Percentiles rank a stretch among this genome's conserved stretches.
phyloP scores from a whole-genome alignment of 2,113 vertebrate species.

The Embiotoca jacksoni region DNA sequence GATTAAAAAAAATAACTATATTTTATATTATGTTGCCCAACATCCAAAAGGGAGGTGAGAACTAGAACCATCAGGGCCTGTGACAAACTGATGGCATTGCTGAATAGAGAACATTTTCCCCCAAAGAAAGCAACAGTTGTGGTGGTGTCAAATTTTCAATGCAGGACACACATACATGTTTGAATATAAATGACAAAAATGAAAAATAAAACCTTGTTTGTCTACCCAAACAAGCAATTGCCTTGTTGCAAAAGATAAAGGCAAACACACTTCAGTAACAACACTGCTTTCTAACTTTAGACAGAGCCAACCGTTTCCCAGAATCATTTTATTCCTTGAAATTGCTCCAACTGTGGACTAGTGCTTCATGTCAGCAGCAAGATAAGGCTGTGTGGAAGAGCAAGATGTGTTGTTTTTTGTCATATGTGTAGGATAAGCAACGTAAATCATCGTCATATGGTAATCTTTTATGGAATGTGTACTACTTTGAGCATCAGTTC shows the following conservation, averaged over 20 bases:
- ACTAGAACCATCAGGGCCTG: not conserved
- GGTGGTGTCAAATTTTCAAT: too few species aligned
- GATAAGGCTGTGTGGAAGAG: not conserved
- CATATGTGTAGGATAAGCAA: constrained; percentile 7
- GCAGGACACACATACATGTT: not conserved
- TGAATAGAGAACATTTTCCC: not conserved
- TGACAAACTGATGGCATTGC: not conserved
- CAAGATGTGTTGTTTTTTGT: not conserved
- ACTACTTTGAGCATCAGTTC: constrained; percentile 42
- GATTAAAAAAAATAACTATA: too few species aligned
- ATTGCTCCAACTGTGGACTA: constrained; percentile 11
- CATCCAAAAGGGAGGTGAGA: not conserved
- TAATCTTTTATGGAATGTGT: constrained; percentile 35
- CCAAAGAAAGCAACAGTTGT: not conserved
- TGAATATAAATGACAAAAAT: constrained; percentile 1
- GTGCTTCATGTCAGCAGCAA: constrained; percentile 4
- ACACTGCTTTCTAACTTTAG: constrained; percentile 20
- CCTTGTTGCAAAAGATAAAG: constrained; percentile 15
- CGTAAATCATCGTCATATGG: not conserved
- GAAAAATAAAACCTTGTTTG: not conserved
- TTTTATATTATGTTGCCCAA: not conserved
- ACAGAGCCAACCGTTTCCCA: constrained; percentile 12
- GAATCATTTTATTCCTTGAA: constrained; percentile 33
- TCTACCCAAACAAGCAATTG: constrained; percentile 11
- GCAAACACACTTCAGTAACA: constrained; percentile 2